These are phyloP conservation scores for Graphium colonna DNA, from an alignment of 2,888 invertebrate species.

Conservation along the genomic window DNA sequence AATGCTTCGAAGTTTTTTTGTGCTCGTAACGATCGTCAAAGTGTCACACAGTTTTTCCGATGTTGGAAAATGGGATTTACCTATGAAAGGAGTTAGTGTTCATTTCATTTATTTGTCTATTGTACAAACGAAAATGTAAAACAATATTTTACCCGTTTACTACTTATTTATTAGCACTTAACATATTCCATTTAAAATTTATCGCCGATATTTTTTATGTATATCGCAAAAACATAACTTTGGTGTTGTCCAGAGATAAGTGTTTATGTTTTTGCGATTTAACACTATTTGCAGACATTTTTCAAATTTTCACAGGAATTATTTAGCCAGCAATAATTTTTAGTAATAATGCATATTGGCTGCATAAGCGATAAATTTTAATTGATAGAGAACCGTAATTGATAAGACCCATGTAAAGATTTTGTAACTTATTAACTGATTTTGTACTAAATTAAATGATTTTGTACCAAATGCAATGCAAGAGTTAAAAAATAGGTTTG, in stretches of 20 bases:
- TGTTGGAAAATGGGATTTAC: slow-evolving; percentile 84
- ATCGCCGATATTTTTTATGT: neutral
- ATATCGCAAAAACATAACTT: neutral
- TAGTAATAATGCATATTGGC: no score
- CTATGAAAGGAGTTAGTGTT: slow-evolving; percentile 74
- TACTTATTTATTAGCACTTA: neutral
- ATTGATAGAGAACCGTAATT: no score
- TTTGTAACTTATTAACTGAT: no score
- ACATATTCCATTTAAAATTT: neutral
- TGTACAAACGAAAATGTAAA: neutral
- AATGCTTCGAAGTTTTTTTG: slow-evolving; percentile 53
- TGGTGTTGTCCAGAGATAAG: neutral
- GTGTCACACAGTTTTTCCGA: slow-evolving; percentile 75
- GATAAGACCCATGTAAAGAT: no score
- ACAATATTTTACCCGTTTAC: neutral
- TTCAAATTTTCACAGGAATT: no score
- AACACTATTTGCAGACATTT: slow-evolving; percentile 3
- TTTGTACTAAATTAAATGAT: no score
- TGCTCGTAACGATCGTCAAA: slow-evolving; percentile 50
- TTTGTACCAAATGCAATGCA: no score
- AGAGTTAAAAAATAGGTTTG: no score
- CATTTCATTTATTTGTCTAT: neutral
- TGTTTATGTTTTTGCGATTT: neutral
- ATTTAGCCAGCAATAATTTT: no score
- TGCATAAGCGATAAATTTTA: no score